phyloP scores from a whole-genome alignment of 2,113 vertebrate genomes.

The Amazona vittata region DNA sequence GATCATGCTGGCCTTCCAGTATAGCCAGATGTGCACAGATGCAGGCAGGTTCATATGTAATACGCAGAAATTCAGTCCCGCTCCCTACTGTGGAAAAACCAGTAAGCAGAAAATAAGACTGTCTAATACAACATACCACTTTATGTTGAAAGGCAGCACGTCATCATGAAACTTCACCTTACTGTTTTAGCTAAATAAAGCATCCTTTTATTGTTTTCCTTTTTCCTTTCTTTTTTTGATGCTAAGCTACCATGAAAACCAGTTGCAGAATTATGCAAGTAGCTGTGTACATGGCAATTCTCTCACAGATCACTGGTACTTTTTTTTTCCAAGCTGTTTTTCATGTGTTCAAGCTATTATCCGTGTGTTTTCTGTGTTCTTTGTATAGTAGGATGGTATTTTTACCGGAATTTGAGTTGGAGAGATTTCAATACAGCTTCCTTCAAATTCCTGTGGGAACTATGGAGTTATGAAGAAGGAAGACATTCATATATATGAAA shows the following conservation, averaged over 20 bases:
- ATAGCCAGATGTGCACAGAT: neutral
- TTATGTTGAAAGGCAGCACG: neutral
- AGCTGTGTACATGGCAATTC: neutral
- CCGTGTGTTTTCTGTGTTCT: neutral
- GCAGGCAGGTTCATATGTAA: neutral
- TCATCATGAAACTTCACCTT: neutral
- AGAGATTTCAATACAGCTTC: neutral
- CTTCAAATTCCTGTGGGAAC: conserved; percentile 29
- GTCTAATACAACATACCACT: neutral
- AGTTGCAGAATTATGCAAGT: neutral
- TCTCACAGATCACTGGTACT: neutral
- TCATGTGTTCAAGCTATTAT: neutral
- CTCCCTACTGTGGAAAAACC: neutral
- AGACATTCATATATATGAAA: neutral
- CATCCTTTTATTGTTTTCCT: neutral
- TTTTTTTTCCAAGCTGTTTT: neutral
- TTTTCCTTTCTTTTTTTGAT: neutral
- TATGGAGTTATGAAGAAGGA: neutral
- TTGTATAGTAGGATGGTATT: neutral
- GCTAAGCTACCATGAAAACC: neutral
- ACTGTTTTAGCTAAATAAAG: neutral
- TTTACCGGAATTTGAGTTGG: conserved; percentile 19
- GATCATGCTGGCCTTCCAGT: neutral
- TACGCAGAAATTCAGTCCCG: neutral
- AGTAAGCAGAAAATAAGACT: neutral